Evolutionary conservation across 2,797 vertebrate genomes (phyloP).

Genomic region (Rhinatrema bivittatum): DNA sequence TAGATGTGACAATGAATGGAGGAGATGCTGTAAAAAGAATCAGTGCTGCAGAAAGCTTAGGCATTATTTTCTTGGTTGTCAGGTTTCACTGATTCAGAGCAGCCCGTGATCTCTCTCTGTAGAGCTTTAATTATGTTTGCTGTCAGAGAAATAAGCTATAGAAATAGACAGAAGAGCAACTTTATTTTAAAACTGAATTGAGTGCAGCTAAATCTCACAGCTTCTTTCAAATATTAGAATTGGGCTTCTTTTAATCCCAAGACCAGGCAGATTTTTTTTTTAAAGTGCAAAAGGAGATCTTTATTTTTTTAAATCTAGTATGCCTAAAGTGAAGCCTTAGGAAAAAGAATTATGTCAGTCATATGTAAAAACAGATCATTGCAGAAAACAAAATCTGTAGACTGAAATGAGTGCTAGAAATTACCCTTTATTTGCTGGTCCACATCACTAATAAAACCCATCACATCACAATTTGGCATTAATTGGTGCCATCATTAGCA

Average conservation of each 20-base stretch:
- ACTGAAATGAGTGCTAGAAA: too few species aligned
- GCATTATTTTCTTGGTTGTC: slow-evolving; percentile 19
- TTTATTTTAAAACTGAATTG: slow-evolving; percentile 37
- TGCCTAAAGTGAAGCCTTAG: too few species aligned
- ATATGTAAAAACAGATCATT: too few species aligned
- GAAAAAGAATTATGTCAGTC: too few species aligned
- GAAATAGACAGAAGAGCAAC: slow-evolving; percentile 28
- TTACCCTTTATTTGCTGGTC: too few species aligned
- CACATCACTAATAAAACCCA: too few species aligned
- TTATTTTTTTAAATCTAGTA: slow-evolving; percentile 19
- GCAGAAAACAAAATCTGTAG: too few species aligned
- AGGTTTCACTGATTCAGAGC: slow-evolving; percentile 30
- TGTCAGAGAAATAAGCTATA: slow-evolving; percentile 15
- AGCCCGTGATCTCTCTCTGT: slow-evolving; percentile 5
- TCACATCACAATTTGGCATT: too few species aligned
- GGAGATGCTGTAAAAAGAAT: slow-evolving; percentile 1
- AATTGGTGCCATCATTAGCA: too few species aligned
- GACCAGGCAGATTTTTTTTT: slow-evolving; percentile 23
- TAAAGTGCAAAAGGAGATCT: not conserved
- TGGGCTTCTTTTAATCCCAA: slow-evolving; percentile 25
- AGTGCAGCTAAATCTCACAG: slow-evolving; percentile 32
- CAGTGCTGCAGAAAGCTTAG: not conserved
- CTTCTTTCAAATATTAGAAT: slow-evolving; percentile 38
- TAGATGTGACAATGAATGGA: slow-evolving; percentile 15
- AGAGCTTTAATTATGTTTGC: slow-evolving; percentile 29